Evolutionary conservation across 2,888 invertebrate genomes (phyloP), one percentile per base, ranked within the genome.

Genomic region (Germaria angustata): DNA sequence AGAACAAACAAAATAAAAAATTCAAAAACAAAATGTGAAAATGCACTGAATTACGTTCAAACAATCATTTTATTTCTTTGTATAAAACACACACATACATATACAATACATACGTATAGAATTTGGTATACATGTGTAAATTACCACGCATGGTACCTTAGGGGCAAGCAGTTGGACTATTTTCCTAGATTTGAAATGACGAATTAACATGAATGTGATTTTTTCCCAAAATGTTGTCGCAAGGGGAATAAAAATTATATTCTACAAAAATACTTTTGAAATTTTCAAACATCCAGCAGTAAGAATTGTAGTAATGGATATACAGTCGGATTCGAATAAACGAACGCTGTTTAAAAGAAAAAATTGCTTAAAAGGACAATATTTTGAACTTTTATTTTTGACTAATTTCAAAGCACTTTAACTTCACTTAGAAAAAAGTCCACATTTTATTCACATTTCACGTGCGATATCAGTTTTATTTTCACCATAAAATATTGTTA

Each of bases 171-270:
- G 55, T 2, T 66, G 24, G 2, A 24, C 44, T 28, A 28, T 57
- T 44, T 75, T 46, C 15, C 1, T 9, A 46, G 63, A 75, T 65
- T 72, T 53, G 11, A 63, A 53, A 73, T 53, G 53, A 34, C 22
- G 53, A 63, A 63, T 53, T 63, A 65, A 44, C 73, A 55, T 15
- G 63, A 73, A 65, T 63, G 32, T 49, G 20, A 72, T 61, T 41
- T 51, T 17, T 24, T 49, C 15, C 17, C 0, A 17, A 32, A 13
- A 32, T n/a, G 28, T 20, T 1, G 2, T 13, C 7, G 36, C 5
- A 24, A 17, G 5, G 36, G 24, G 24, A 66, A 66, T 66, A n/a
- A 59, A n/a, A n/a, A n/a, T n/a, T n/a, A n/a, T n/a, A n/a, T n/a
- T n/a, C n/a, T n/a, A n/a, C n/a, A n/a, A n/a, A n/a, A n/a, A n/a